These are phyloP conservation scores for Trinorchestia longiramus DNA, from an alignment of 1,140 invertebrate genomes.

Conservation along the genomic window DNA sequence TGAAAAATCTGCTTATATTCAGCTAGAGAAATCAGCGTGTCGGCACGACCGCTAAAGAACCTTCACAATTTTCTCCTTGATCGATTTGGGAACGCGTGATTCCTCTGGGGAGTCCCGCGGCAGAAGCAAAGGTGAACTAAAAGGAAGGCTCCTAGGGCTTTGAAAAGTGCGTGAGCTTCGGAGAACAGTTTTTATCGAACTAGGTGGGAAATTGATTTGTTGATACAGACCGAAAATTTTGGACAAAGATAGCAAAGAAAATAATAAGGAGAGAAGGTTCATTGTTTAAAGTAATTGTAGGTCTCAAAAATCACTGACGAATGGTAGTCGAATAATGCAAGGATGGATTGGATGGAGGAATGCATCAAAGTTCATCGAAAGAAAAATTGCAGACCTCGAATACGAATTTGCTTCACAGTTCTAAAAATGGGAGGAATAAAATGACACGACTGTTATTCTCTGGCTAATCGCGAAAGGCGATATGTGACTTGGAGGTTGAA, in stretches of 20 bases:
- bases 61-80: background rate
- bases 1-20: background rate
- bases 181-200: background rate
- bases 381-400: background rate
- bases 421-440: background rate
- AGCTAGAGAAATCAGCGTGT: background rate
- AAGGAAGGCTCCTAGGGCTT: background rate
- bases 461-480: background rate
- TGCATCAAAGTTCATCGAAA: background rate
- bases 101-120: background rate
- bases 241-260: background rate
- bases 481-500: background rate
- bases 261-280: background rate
- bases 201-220: background rate
- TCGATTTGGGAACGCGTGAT: background rate
- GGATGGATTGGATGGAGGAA: background rate
- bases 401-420: background rate
- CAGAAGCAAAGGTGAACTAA: background rate
- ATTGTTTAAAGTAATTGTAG: background rate
- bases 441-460: background rate
- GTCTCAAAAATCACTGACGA: background rate
- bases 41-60: background rate
- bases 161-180: background rate
- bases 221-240: background rate
- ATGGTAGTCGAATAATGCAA: background rate